These are phyloP conservation scores for Shargacucullia verbasci DNA, from an alignment of 2,888 invertebrate species.

Conservation along the genomic window DNA sequence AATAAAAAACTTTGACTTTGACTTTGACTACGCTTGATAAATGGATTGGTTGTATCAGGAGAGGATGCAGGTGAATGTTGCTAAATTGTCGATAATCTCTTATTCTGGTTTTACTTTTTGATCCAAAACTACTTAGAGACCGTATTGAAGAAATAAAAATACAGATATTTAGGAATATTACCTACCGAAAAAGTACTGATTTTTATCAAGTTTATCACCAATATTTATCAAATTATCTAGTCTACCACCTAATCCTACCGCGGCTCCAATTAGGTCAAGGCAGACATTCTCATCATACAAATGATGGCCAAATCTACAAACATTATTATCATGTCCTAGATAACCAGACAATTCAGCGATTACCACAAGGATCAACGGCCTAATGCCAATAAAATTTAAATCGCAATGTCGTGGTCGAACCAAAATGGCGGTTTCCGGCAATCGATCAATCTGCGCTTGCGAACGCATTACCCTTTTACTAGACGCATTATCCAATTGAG, in stretches of 20 bases:
- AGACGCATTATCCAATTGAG: slow-evolving; percentile 75
- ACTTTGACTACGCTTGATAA: too few relatives aligned
- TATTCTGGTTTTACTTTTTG: too few relatives aligned
- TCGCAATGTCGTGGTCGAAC: slow-evolving; percentile 47
- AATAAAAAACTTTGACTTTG: too few relatives aligned
- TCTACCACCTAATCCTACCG: slow-evolving; percentile 28
- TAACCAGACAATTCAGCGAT: slow-evolving; percentile 8
- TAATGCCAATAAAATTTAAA: slow-evolving; percentile 30
- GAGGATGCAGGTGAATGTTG: too few relatives aligned
- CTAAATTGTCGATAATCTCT: too few relatives aligned
- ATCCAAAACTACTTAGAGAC: too few relatives aligned
- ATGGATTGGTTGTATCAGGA: too few relatives aligned
- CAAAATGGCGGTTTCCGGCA: slow-evolving; percentile 74
- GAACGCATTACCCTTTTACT: slow-evolving; percentile 59
- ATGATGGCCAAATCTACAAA: slow-evolving; percentile 34
- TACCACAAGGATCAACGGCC: slow-evolving; percentile 36
- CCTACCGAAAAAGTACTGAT: not conserved
- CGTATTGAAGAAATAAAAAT: not conserved
- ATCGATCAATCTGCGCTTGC: slow-evolving; percentile 80
- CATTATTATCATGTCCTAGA: slow-evolving; percentile 44
- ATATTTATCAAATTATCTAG: slow-evolving; percentile 30
- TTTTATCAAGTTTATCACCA: slow-evolving; percentile 27
- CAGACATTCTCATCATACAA: slow-evolving; percentile 29
- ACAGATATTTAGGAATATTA: not conserved
- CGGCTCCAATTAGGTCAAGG: slow-evolving; percentile 50